Base-by-base conservation (phyloP, 2,113 vertebrate genomes). In the Brachyistius frenatus region DNA sequence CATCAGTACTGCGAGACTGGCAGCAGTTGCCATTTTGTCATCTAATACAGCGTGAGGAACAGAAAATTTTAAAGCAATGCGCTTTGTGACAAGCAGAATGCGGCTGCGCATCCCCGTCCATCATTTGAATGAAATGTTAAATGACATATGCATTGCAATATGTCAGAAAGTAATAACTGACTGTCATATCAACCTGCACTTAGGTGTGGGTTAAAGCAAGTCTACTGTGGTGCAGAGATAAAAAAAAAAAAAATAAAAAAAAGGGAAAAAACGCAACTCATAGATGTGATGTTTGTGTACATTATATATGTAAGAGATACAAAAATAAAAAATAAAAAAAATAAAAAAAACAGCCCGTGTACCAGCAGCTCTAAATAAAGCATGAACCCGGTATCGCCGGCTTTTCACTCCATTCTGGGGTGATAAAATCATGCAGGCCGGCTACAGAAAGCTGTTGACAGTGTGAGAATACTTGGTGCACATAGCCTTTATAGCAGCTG, bases 51-150 rank as follows among this genome's bases (percentile, higher is more conserved):
- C 35, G 16, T 66, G 61, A 83, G 80, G 66, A 76, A 76, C 63
- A 36, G 78, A 71, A 78, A 61, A 79, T 54, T 85, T 84, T 68
- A 81, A 84, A 63, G 35, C 52, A n/a, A 73, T 36, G 73, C 41
- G 60, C 36, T 68, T 47, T 33, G 63, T 73, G 87, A 89, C 88
- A 75, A 81, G 82, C 73, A 49, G 63, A 85, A 85, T 35, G 71
- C 1, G 8, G 75, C 23, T 31, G 30, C 46, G 5, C 61, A 2
- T 52, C 67, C 73, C 58, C 58, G 84, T 88, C 84, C 82, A 64
- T 90, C 89, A 87, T 66, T 16, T 56, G 37, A 71, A 80, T 74
- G 70, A 86, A 89, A 89, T 75, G 84, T 61, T 87, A 79, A 85
- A 80, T 55, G 78, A 72, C 74, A 83, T 76, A 67, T 64, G 78